These are phyloP conservation scores for Mustela nigripes DNA, from an alignment of 2,113 vertebrate species.

Conservation along the genomic window DNA sequence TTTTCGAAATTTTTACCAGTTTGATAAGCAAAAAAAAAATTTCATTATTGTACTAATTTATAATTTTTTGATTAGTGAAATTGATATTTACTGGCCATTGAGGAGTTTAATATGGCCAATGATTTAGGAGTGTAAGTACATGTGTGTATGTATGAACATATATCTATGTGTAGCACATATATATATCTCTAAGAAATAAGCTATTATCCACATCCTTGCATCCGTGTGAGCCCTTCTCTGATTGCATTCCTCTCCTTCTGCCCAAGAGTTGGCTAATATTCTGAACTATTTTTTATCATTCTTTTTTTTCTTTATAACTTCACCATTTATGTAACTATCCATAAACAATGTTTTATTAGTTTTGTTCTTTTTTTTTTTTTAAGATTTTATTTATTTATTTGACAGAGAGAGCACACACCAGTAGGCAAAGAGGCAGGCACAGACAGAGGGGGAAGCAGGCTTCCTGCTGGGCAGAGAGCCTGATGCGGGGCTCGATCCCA, in stretches of 20 bases:
- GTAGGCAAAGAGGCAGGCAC: too few species aligned
- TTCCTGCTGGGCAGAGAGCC: too few species aligned
- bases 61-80: conserved; percentile 41
- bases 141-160: neutral
- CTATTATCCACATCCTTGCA: neutral
- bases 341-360: neutral
- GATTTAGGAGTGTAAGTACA: neutral
- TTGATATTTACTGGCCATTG: neutral
- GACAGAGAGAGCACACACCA: too few species aligned
- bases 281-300: neutral
- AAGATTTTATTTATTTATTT: neutral
- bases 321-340: neutral
- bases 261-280: neutral
- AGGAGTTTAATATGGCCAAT: neutral
- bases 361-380: too few species aligned
- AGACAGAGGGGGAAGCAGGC: too few species aligned
- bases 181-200: neutral
- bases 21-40: conserved; percentile 22
- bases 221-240: neutral
- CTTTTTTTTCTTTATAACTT: conserved; percentile 9
- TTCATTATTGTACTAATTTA: conserved; percentile 34
- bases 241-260: neutral
- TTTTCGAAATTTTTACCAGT: conserved; percentile 1
- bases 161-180: neutral
- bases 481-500: too few species aligned